Conservation (phyloP, 2,113 vertebrate species). For the Clarias magur region DNA sequence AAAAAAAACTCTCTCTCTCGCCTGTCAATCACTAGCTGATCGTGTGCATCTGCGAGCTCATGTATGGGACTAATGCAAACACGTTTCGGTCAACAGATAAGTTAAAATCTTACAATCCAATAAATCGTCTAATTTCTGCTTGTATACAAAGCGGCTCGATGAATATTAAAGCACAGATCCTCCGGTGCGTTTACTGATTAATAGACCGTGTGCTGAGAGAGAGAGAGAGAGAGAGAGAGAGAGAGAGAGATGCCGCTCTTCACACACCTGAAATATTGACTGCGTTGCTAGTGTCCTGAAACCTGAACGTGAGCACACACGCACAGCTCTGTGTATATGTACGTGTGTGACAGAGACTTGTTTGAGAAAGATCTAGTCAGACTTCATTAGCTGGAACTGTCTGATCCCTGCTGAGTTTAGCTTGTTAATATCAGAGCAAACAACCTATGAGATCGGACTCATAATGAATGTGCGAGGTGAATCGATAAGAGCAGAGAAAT, state of each 20-base stretch:
- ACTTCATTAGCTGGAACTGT: slow-evolving; percentile 3
- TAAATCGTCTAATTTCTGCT: background rate
- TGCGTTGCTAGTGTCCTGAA: background rate
- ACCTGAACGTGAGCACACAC: background rate
- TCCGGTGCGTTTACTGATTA: background rate
- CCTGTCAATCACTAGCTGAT: background rate
- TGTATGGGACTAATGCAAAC: background rate
- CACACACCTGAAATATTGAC: background rate
- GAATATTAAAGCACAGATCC: background rate
- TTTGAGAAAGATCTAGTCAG: background rate
- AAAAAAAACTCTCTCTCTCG: background rate
- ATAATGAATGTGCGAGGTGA: background rate
- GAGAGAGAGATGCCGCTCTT: background rate
- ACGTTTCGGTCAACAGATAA: too few species aligned
- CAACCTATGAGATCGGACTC: background rate
- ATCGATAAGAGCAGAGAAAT: slow-evolving; percentile 10
- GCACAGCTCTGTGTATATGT: background rate
- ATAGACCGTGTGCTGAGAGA: too few species aligned
- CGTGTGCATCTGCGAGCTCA: background rate
- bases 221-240: background rate
- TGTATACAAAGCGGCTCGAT: background rate
- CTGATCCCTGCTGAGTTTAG: slow-evolving; percentile 12
- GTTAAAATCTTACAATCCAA: background rate
- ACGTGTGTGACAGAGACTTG: background rate
- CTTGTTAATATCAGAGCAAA: slow-evolving; percentile 12